Evolutionary conservation across 2,113 vertebrate genomes (phyloP).

Genomic region (Chaetura pelagica): DNA sequence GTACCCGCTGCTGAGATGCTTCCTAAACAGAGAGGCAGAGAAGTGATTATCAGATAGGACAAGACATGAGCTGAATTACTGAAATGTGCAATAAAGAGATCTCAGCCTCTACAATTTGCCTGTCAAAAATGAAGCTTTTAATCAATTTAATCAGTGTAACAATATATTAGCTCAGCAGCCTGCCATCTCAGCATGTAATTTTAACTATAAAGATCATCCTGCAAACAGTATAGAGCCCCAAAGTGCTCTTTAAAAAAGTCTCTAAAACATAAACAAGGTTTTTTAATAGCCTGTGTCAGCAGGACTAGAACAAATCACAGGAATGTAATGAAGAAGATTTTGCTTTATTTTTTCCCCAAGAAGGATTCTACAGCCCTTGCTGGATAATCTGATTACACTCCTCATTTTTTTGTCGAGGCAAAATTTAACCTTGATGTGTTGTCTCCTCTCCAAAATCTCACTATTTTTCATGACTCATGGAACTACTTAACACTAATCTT

Average conservation of each 20-base stretch:
- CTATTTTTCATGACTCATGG: not conserved
- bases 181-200: slow-evolving; percentile 39
- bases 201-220: slow-evolving; percentile 45
- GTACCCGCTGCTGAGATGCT: slow-evolving; percentile 33
- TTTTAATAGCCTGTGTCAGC: slow-evolving; percentile 45
- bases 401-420: not conserved
- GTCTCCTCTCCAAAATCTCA: not conserved
- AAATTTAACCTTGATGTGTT: slow-evolving; percentile 5
- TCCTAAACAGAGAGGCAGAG: slow-evolving; percentile 36
- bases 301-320: slow-evolving; percentile 19
- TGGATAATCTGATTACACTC: not conserved
- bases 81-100: slow-evolving; percentile 26
- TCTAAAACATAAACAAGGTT: slow-evolving; percentile 37
- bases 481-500: slow-evolving; percentile 22
- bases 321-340: not conserved
- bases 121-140: slow-evolving; percentile 54
- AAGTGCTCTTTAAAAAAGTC: slow-evolving; percentile 34
- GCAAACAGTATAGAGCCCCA: slow-evolving; percentile 37
- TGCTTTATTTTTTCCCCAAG: not conserved
- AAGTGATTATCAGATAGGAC: slow-evolving; percentile 62
- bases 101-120: slow-evolving; percentile 16
- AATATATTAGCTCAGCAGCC: slow-evolving; percentile 33
- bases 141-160: slow-evolving; percentile 64
- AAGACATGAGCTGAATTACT: slow-evolving; percentile 65
- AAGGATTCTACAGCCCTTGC: not conserved